Percentiles rank a stretch among this genome's conserved stretches.
phyloP scores from a whole-genome alignment of 1,140 invertebrate genomes.

The Camponotus vicinus region DNA sequence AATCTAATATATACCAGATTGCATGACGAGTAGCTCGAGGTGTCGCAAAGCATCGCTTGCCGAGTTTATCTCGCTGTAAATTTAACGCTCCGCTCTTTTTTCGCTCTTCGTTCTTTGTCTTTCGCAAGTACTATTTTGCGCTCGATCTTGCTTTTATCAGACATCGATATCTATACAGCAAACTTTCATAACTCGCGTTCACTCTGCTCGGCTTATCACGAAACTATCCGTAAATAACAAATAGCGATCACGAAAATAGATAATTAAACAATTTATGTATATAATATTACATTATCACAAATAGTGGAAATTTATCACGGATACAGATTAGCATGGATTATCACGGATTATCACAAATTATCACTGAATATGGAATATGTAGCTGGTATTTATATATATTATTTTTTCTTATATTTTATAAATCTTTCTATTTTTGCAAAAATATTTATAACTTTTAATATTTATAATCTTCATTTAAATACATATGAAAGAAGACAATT shows the following conservation, averaged over 20 bases:
- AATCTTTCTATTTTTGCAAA: background rate
- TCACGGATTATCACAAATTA: no score
- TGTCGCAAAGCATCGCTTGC: conserved; percentile 69
- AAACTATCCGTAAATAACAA: conserved; percentile 27
- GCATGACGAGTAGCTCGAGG: conserved; percentile 70
- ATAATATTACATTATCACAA: background rate
- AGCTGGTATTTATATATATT: background rate
- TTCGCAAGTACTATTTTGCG: conserved; percentile 26
- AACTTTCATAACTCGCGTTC: conserved; percentile 23
- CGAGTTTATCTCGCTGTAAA: conserved; percentile 68
- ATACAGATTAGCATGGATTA: background rate
- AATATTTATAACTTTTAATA: background rate
- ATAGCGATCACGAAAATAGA: background rate
- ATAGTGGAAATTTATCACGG: background rate
- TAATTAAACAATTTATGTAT: conserved; percentile 25
- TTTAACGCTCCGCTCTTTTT: conserved; percentile 28
- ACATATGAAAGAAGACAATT: background rate
- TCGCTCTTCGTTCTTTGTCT: conserved; percentile 25
- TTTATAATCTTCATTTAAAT: background rate
- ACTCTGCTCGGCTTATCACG: conserved; percentile 43
- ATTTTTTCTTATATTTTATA: conserved; percentile 21
- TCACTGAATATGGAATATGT: background rate
- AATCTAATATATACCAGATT: conserved; percentile 53
- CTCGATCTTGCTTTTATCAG: conserved; percentile 46
- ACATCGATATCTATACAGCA: conserved; percentile 46